phyloP scores from a whole-genome alignment of 2,797 vertebrate genomes.

The Scleropages formosus region DNA sequence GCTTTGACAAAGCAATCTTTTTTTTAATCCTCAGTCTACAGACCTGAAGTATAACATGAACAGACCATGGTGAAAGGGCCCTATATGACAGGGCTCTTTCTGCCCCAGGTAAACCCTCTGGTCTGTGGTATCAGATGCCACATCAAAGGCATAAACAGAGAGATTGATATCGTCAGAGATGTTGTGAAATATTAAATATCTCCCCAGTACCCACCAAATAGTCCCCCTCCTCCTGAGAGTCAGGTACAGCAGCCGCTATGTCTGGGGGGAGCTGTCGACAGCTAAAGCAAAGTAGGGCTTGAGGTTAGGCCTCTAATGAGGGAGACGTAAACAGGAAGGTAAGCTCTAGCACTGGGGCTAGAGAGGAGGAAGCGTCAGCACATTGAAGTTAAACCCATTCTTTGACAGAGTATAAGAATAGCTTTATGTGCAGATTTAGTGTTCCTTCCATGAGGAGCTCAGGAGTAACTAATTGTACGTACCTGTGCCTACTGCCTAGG shows the following conservation, averaged over 20 bases:
- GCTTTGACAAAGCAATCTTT: background rate
- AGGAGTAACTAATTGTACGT: slow-evolving; percentile 16
- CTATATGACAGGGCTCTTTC: background rate
- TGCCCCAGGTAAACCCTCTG: background rate
- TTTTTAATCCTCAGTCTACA: too few species aligned
- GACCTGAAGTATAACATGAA: background rate
- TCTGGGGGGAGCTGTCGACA: background rate
- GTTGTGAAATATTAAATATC: slow-evolving; percentile 24
- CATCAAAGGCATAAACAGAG: slow-evolving; percentile 20
- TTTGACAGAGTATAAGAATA: background rate
- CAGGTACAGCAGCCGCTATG: background rate
- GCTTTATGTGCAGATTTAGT: background rate
- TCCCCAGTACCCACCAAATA: slow-evolving; percentile 16
- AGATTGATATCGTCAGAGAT: slow-evolving; percentile 26
- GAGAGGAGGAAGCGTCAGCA: background rate
- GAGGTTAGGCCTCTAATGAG: slow-evolving; percentile 28
- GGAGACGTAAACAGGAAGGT: slow-evolving; percentile 25
- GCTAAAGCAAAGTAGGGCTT: slow-evolving; percentile 14
- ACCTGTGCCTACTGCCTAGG: slow-evolving; percentile 3
- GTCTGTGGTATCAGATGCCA: slow-evolving; percentile 21
- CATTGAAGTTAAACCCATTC: slow-evolving; percentile 5
- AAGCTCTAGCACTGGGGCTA: background rate
- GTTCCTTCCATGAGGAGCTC: background rate
- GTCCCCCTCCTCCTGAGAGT: slow-evolving; percentile 16
- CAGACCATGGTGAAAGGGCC: background rate